phyloP scores from a whole-genome alignment of 1,140 invertebrate genomes.

The Trachymyrmex septentrionalis region DNA sequence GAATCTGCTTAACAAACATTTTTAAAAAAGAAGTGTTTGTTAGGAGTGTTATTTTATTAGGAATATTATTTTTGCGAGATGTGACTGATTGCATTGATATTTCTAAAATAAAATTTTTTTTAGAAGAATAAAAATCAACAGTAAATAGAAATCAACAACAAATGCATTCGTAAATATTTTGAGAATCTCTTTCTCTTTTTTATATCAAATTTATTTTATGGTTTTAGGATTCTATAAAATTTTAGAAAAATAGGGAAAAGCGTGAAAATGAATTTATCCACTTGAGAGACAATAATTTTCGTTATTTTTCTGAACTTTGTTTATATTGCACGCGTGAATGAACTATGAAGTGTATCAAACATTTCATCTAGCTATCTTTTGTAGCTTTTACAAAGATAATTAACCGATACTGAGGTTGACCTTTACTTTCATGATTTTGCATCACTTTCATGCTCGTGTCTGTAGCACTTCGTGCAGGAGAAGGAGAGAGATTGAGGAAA shows the following conservation, averaged over 20 bases:
- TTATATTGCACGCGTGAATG: constrained; percentile 25
- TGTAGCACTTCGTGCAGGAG: constrained; percentile 11
- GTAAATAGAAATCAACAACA: background rate
- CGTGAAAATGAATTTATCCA: constrained; percentile 43
- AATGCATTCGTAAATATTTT: background rate
- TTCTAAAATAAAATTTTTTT: background rate
- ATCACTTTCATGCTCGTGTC: constrained; percentile 27
- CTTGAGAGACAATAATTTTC: constrained; percentile 41
- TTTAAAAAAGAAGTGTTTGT: background rate
- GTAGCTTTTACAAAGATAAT: constrained; percentile 44
- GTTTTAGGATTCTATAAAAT: constrained; percentile 35
- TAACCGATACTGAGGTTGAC: constrained; percentile 3
- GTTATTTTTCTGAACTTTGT: constrained; percentile 23
- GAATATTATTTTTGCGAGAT: background rate
- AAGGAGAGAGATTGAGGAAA: constrained; percentile 20
- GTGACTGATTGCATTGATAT: background rate
- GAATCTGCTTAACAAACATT: constrained; percentile 30
- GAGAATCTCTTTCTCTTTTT: background rate
- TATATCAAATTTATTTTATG: background rate
- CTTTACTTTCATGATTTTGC: too few species aligned
- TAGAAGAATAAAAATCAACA: background rate
- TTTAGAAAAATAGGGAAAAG: background rate
- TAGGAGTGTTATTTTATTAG: background rate
- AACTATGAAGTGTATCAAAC: constrained; percentile 18
- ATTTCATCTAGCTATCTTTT: constrained; percentile 46